Evolutionary conservation across 1,140 invertebrate species (phyloP), one percentile per base, ranked within the genome.

Genomic region (Carposina sasakii): DNA sequence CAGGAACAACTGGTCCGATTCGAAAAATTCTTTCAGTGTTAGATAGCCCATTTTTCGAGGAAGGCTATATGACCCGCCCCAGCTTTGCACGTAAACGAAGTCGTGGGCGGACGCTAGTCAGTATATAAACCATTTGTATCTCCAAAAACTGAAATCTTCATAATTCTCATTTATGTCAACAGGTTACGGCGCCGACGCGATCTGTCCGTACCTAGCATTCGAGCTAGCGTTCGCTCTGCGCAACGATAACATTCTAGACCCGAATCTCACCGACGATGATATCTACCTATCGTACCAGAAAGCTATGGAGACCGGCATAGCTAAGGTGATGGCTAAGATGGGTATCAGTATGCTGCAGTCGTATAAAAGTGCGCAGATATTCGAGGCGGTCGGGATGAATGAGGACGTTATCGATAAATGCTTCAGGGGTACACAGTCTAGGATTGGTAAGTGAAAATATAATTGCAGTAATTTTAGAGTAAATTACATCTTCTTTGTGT

Each of bases 281-380:
- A 93, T 99, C 52, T 98, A 91, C 71, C 85, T 90, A 52, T 92
- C 88, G 2, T 94, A 88, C 76, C 85, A 87, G 52, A 77, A 87
- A 51, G 87, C 89, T 50, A 89, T 95, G 66, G 93, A 95, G 70
- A 90, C 92, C 9, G 94, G 94, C 44, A 90, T 96, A 48, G 89
- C 93, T 1, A 96, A 96, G 78, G 88, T 99, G 0, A 99, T 99
- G 98, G 98, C 98, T 1, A 99, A 99, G 85, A 99, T 99, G 98
- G 98, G 98, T 28, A 99, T 99, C 69, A 98, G 96, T 31, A 99
- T 98, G 0, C 85, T 99, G 13, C 98, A 99, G 75, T 98, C 96
- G n/a, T 99, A 99, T 82, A 99, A 99, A 87, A 96, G 97, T 58
- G 98, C 98, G 3, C 98, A 99, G 86, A 99, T 99, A 60, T 99